phyloP scores from a whole-genome alignment of 2,797 vertebrate species.

The Tenualosa ilisha region DNA sequence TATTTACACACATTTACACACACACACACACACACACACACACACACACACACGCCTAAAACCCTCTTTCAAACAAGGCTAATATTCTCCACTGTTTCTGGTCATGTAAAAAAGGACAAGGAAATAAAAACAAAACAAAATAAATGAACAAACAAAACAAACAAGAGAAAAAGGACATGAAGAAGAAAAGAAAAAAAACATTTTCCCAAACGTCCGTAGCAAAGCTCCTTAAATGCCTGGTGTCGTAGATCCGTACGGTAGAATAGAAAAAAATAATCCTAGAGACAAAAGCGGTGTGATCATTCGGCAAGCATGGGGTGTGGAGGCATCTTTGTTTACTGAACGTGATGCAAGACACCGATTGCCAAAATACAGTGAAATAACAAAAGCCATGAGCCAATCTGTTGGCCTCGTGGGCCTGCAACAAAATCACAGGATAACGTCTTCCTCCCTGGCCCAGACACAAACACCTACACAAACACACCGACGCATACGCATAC shows the following conservation, averaged over 20 bases:
- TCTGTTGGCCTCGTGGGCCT: constrained; percentile 31
- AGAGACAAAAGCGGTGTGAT: constrained; percentile 44
- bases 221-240: constrained; percentile 48
- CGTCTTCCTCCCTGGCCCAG: constrained; percentile 48
- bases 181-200: constrained; percentile 12
- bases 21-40: neutral
- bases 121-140: neutral
- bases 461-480: constrained; percentile 46
- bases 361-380: constrained; percentile 26
- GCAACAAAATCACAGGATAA: constrained; percentile 49
- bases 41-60: neutral
- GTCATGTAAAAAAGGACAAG: neutral
- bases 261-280: constrained; percentile 54
- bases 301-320: constrained; percentile 35
- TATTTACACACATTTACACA: neutral
- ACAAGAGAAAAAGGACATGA: constrained; percentile 27
- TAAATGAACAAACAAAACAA: constrained; percentile 17
- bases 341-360: constrained; percentile 43
- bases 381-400: constrained; percentile 9
- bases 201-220: constrained; percentile 34
- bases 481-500: neutral
- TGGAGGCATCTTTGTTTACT: constrained; percentile 50
- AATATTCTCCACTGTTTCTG: neutral
- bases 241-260: constrained; percentile 37
- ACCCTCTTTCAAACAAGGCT: neutral